These are phyloP conservation scores for Ptychadena robeensis DNA, from an alignment of 2,797 vertebrate species.

Conservation along the genomic window DNA sequence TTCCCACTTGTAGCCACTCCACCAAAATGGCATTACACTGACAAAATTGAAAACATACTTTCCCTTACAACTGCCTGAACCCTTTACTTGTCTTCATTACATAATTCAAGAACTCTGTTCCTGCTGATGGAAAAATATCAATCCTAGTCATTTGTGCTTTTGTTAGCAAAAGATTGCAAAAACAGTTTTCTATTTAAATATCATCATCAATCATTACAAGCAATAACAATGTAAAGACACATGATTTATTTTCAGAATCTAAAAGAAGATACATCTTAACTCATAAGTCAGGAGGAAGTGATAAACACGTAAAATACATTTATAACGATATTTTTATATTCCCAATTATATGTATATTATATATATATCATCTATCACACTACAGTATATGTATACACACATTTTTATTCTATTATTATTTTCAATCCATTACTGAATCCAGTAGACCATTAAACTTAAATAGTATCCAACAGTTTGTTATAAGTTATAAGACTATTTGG, in stretches of 20 bases:
- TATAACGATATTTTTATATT: too few species aligned
- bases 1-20: slow-evolving; percentile 65
- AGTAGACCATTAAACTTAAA: too few species aligned
- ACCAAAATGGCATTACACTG: slow-evolving; percentile 68
- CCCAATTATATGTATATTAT: too few species aligned
- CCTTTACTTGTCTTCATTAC: slow-evolving; percentile 67
- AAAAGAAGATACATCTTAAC: neutral
- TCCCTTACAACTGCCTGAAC: slow-evolving; percentile 71
- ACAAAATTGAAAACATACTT: slow-evolving; percentile 68
- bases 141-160: slow-evolving; percentile 61
- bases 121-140: slow-evolving; percentile 51
- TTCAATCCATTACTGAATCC: too few species aligned
- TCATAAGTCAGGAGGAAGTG: neutral
- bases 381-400: too few species aligned
- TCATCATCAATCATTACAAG: slow-evolving; percentile 67
- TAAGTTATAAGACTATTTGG: too few species aligned
- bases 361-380: too few species aligned
- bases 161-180: slow-evolving; percentile 66
- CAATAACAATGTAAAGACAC: neutral
- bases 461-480: too few species aligned
- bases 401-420: too few species aligned
- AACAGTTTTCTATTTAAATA: slow-evolving; percentile 69
- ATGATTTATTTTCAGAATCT: neutral
- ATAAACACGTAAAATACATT: neutral
- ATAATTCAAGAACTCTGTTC: slow-evolving; percentile 45